Conservation (phyloP, 2,113 vertebrate genomes). For the Globicephala melas region DNA sequence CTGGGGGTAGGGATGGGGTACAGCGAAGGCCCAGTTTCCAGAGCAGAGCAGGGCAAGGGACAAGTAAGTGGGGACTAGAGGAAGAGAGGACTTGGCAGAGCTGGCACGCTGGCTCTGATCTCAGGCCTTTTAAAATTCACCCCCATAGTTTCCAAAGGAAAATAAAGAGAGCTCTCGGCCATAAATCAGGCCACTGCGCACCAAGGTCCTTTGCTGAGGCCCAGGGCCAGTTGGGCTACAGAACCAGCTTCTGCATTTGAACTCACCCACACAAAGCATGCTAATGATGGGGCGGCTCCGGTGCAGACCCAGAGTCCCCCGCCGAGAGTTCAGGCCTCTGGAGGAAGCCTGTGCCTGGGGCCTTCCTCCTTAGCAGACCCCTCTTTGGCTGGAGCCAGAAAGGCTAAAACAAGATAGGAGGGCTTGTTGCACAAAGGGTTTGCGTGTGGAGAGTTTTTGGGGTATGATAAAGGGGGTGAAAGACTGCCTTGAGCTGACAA, state of each 20-base stretch:
- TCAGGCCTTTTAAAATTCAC: conserved; percentile 62
- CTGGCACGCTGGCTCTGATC: not conserved
- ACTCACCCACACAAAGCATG: not conserved
- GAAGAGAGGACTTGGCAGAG: conserved; percentile 57
- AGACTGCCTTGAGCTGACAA: not conserved
- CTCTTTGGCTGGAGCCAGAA: not conserved
- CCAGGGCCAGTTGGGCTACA: not conserved
- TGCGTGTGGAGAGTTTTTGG: not conserved
- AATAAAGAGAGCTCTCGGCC: conserved; percentile 32
- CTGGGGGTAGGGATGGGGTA: not conserved
- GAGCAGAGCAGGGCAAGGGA: not conserved
- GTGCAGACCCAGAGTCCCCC: not conserved
- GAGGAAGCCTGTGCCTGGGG: not conserved
- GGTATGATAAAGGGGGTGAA: not conserved
- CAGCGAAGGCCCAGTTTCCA: not conserved
- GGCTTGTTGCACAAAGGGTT: not conserved
- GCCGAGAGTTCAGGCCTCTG: not conserved
- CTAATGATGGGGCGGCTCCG: not conserved
- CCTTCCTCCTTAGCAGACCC: not conserved
- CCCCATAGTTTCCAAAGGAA: conserved; percentile 54
- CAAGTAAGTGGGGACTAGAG: not conserved
- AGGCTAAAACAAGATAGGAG: not conserved
- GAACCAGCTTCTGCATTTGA: conserved; percentile 1
- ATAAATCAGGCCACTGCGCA: conserved; percentile 69
- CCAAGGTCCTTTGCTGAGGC: conserved; percentile 23